Conservation (phyloP, 1,140 invertebrate genomes). For the Adelges cooleyi region DNA sequence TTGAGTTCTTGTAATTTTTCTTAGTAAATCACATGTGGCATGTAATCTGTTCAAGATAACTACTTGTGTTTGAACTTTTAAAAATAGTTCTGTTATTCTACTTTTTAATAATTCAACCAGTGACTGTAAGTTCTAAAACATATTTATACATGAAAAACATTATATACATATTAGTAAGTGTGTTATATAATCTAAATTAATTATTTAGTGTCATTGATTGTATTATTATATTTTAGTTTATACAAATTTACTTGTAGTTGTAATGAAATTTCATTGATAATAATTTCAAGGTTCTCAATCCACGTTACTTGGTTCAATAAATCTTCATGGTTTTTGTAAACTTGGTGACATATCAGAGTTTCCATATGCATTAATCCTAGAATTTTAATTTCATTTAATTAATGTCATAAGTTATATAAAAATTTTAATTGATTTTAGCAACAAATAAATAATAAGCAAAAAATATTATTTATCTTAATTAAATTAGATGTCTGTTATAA, state of each 20-base stretch:
- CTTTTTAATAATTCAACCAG: constrained; percentile 4
- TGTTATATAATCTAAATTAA: no score
- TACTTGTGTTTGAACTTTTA: constrained; percentile 22
- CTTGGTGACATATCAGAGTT: constrained; percentile 5
- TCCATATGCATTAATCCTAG: constrained; percentile 11
- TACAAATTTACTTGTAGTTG: constrained; percentile 2
- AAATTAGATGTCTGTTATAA: no score
- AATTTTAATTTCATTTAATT: background rate
- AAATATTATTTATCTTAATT: no score
- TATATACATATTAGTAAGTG: no score
- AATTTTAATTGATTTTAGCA: no score
- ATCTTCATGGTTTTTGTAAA: constrained; percentile 1
- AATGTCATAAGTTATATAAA: background rate
- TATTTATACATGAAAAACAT: background rate
- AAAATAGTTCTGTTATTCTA: background rate
- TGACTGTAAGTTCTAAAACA: constrained; percentile 20
- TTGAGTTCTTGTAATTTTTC: constrained; percentile 20
- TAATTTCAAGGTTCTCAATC: constrained; percentile 14
- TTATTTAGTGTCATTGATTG: no score
- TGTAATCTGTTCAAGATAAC: background rate
- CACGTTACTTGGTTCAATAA: constrained; percentile 22
- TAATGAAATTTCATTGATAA: constrained; percentile 4
- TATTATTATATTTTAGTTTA: no score
- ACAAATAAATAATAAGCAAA: no score
- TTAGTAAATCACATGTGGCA: constrained; percentile 12